Conservation (phyloP, 2,113 vertebrate genomes). For the Mastomys coucha region DNA sequence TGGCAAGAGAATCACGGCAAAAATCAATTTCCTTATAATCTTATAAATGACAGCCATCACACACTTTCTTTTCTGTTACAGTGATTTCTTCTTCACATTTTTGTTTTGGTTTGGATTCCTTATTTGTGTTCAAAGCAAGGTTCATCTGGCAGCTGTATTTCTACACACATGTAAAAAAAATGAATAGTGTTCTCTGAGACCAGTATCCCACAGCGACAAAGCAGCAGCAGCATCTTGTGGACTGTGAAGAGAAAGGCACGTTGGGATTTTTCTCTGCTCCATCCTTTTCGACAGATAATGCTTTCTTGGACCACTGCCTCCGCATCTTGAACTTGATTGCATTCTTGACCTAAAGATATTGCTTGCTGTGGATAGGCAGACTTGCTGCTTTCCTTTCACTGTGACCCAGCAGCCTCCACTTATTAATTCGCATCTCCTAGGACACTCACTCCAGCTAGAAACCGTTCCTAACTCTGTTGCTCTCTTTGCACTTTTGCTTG, state of each 20-base stretch:
- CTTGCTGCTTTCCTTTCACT: not conserved
- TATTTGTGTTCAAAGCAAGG: slow-evolving; percentile 28
- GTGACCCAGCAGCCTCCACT: not conserved
- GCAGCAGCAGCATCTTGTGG: slow-evolving; percentile 63
- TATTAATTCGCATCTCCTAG: slow-evolving; percentile 36
- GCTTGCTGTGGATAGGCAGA: not conserved
- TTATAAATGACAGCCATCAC: not conserved
- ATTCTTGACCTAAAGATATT: slow-evolving; percentile 35
- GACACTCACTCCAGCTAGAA: not conserved
- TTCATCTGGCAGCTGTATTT: not conserved
- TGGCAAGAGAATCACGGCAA: not conserved
- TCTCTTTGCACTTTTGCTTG: not conserved
- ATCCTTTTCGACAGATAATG: not conserved
- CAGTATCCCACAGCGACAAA: slow-evolving; percentile 13
- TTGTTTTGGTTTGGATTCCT: slow-evolving; percentile 16
- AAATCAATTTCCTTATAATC: not conserved
- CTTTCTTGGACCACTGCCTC: not conserved
- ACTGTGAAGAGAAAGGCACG: slow-evolving; percentile 43
- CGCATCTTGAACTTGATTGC: slow-evolving; percentile 7
- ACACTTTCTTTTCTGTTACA: not conserved
- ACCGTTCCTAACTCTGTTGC: not conserved
- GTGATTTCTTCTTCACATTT: not conserved
- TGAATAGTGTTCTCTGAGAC: not conserved
- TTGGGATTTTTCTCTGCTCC: not conserved
- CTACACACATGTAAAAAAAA: not conserved